Evolutionary conservation across 37 sponge, comb jelly and placozoan genomes (phyloP), one percentile per base, ranked within the genome.

Genomic region (Chondrilla cf. caribensis): DNA sequence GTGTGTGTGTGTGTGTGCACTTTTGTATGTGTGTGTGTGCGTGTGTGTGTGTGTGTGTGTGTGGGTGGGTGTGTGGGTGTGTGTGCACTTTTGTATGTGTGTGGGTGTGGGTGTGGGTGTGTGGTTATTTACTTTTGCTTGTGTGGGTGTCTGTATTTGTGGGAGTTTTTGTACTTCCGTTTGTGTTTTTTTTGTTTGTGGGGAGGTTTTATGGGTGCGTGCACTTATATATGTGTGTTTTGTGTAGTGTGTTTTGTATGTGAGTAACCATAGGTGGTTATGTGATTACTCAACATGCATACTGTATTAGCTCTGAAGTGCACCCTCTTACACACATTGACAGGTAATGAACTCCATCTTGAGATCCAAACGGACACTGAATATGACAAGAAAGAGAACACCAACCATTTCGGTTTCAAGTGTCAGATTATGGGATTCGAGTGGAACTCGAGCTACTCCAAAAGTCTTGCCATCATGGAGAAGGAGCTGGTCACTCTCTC

Each of bases 351-450:
- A 58, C 84, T 95, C 28, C 89, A 91, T 81, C 81, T 95, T 73
- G 78, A 60, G 21, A 84, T 86, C n/a, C 75, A 87, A 33, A 87
- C 89, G 19, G 97, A 93, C 78, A 93, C 97, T 32, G 97, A 96
- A 54, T 96, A 96, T 51, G 89, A 88, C 70, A 96, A 96, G 87
- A 90, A 89, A 38, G 94, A 96, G 8, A 60, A 81, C 14, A 70
- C 58, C n/a, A 93, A 88, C 44, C 92, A 92, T 38, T 96, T 84
- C 83, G 97, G 97, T 33, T 60, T 96, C 73, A 88, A 87, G 86
- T 93, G 94, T 70, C 89, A 93, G 54, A 91, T 91, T 44, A 86
- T 93, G 47, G 97, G 97, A 21, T 92, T 90, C 64, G 94, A 91
- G 65, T 96, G 94, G 94, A 81, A 62, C 66, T 47, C 85, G 17